These are phyloP conservation scores for Zeus faber DNA, from an alignment of 2,113 vertebrate species.

Conservation along the genomic window DNA sequence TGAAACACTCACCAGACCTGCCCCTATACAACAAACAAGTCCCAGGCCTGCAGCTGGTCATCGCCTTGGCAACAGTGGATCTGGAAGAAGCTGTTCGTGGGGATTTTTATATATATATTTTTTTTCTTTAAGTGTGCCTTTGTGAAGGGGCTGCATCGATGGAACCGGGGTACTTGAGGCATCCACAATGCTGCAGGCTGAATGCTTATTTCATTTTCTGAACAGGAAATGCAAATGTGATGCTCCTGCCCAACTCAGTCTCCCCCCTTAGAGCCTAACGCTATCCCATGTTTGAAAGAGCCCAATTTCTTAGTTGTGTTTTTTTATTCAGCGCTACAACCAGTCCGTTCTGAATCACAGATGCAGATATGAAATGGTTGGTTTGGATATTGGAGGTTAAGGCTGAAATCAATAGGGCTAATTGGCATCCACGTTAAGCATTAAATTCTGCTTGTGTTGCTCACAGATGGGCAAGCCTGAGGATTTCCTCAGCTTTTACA, in stretches of 20 bases:
- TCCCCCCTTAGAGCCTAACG: neutral
- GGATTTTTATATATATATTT: slow-evolving; percentile 44
- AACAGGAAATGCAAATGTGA: slow-evolving; percentile 69
- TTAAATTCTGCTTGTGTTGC: no score
- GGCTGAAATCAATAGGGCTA: slow-evolving; percentile 18
- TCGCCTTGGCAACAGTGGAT: slow-evolving; percentile 71
- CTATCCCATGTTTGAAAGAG: slow-evolving; percentile 11
- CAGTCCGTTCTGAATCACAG: slow-evolving; percentile 17
- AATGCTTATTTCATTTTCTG: slow-evolving; percentile 72
- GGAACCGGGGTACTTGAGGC: slow-evolving; percentile 67
- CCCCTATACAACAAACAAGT: slow-evolving; percentile 66
- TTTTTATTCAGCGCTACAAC: neutral
- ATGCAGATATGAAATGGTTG: slow-evolving; percentile 20
- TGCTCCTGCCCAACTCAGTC: slow-evolving; percentile 6
- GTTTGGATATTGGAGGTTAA: slow-evolving; percentile 10
- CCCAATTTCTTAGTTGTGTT: slow-evolving; percentile 40
- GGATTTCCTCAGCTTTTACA: no score
- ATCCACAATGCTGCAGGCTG: slow-evolving; percentile 64
- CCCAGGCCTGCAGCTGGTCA: slow-evolving; percentile 67
- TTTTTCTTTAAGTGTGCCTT: slow-evolving; percentile 64
- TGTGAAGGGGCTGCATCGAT: slow-evolving; percentile 62
- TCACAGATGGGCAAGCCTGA: no score
- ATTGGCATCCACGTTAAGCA: slow-evolving; percentile 19
- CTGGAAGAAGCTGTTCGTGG: slow-evolving; percentile 60
- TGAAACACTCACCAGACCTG: slow-evolving; percentile 39